Conservation (phyloP, 2,888 invertebrate genomes). For the Limulus polyphemus region DNA sequence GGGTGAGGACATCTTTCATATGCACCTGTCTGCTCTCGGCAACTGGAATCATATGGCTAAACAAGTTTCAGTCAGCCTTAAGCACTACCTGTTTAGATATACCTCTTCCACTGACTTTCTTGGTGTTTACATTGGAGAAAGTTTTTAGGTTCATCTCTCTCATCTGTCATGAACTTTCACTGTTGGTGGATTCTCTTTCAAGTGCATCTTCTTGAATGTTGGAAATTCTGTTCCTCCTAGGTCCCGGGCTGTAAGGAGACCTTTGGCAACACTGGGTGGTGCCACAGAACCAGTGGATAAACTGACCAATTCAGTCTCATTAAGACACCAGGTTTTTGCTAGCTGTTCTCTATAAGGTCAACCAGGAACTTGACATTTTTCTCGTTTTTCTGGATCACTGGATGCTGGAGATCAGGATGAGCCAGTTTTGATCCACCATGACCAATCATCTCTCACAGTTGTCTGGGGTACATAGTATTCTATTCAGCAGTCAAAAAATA, state of each 20-base stretch:
- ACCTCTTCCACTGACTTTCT: background rate
- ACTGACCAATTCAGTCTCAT: background rate
- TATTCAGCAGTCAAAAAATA: background rate
- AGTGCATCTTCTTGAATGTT: background rate
- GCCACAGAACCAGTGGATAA: background rate
- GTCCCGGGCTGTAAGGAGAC: background rate
- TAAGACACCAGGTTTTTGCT: background rate
- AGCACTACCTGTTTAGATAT: background rate
- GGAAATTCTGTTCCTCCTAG: background rate
- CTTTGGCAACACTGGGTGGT: background rate
- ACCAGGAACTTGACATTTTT: background rate
- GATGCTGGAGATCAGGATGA: background rate
- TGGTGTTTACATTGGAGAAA: background rate
- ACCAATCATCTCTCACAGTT: background rate
- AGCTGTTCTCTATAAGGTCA: background rate
- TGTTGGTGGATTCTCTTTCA: background rate
- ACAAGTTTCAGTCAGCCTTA: background rate
- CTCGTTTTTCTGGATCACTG: background rate
- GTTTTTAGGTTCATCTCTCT: background rate
- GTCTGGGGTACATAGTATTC: background rate
- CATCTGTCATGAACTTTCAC: background rate
- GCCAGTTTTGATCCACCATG: background rate
- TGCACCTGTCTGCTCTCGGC: background rate
- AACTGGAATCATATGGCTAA: background rate
- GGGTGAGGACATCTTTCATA: background rate